Evolutionary conservation across 35 echinoderm and acorn worm genomes (phyloP).

Genomic region (Acanthaster planci): DNA sequence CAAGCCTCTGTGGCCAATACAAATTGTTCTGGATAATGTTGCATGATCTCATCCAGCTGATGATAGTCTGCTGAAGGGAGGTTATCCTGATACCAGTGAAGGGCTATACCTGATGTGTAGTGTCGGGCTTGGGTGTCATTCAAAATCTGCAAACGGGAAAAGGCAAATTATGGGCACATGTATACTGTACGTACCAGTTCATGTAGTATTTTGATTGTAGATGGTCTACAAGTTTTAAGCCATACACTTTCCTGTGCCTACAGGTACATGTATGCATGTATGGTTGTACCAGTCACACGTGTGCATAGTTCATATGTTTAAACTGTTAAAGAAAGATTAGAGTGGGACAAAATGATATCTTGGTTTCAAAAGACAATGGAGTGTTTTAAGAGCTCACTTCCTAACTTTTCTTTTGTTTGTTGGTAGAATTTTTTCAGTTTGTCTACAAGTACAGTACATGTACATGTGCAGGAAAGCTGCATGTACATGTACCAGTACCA

Average conservation of each 20-base stretch:
- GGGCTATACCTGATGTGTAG: conserved; percentile 83
- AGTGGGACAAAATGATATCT: too few relatives aligned
- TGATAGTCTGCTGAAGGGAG: conserved; percentile 24
- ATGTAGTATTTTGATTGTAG: too few relatives aligned
- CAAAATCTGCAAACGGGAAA: conserved; percentile 52
- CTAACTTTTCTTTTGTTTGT: too few relatives aligned
- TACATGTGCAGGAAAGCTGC: not conserved
- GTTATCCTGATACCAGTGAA: conserved; percentile 85
- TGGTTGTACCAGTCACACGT: too few relatives aligned
- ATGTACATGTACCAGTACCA: not conserved
- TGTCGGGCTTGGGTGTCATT: conserved; percentile 61
- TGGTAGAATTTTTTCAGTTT: too few relatives aligned
- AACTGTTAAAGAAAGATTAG: too few relatives aligned
- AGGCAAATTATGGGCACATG: not conserved
- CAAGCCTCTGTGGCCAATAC: conserved; percentile 82
- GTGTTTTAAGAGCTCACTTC: too few relatives aligned
- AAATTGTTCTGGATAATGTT: conserved; percentile 77
- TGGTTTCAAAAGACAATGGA: too few relatives aligned
- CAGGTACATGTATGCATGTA: too few relatives aligned
- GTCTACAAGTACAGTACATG: not conserved
- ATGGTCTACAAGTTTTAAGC: too few relatives aligned
- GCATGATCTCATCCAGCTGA: conserved; percentile 69
- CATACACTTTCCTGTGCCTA: too few relatives aligned
- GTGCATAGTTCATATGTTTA: too few relatives aligned
- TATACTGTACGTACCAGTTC: not conserved